These are phyloP conservation scores for Arrhamphus sclerolepis DNA, from an alignment of 2,797 vertebrate genomes.

Conservation along the genomic window DNA sequence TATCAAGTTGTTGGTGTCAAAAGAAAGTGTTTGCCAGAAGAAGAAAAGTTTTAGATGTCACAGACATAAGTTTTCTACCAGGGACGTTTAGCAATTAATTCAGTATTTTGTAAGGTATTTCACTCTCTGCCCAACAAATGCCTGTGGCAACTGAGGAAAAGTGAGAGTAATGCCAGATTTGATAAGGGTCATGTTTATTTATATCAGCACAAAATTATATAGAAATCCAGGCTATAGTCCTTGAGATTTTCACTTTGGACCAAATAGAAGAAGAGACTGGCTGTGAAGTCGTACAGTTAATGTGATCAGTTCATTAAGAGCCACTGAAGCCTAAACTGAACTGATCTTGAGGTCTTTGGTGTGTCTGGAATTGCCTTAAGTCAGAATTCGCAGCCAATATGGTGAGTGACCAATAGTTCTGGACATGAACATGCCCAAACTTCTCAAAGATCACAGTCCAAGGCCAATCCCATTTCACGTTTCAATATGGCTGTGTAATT, in stretches of 20 bases:
- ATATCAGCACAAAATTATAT: neutral
- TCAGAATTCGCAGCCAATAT: constrained; percentile 5
- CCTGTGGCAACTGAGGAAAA: neutral
- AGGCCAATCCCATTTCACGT: constrained; percentile 3
- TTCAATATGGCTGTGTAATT: constrained; percentile 29
- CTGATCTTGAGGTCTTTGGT: neutral
- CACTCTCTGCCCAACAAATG: neutral
- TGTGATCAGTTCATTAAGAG: too few relatives aligned
- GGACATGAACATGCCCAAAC: neutral
- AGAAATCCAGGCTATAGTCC: neutral
- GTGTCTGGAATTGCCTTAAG: neutral
- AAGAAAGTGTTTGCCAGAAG: too few relatives aligned
- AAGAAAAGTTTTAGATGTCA: neutral
- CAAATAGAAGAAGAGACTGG: neutral
- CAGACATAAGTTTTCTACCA: neutral
- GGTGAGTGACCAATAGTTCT: neutral
- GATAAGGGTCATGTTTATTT: neutral
- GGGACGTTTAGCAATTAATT: neutral
- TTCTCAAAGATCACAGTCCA: constrained; percentile 22
- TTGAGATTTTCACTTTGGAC: constrained; percentile 2
- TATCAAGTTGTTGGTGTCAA: neutral
- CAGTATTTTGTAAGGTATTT: neutral
- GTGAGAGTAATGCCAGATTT: neutral
- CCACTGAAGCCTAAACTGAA: neutral
- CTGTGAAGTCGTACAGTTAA: neutral